Percentiles rank a stretch among this genome's conserved stretches.
These are phyloP conservation scores for Drosophila maculinotata DNA, from an alignment of 2,888 invertebrate species.

Conservation along the genomic window DNA sequence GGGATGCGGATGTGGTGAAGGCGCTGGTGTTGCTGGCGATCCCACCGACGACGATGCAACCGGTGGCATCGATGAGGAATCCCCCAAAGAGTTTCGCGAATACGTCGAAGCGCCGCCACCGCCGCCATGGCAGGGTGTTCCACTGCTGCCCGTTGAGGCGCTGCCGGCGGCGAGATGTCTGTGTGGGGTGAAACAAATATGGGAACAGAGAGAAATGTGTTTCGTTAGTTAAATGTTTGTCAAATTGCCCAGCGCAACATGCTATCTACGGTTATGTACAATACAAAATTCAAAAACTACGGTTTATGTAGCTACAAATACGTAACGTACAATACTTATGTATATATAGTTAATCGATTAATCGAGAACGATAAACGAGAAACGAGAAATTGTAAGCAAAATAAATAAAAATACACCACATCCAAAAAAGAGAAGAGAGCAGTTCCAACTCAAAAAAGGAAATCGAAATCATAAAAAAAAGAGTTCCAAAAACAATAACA, in stretches of 20 bases:
- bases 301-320: conserved; percentile 19
- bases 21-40: conserved; percentile 88
- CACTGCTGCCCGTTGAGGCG: conserved; percentile 86
- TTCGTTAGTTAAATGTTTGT: not conserved
- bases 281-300: conserved; percentile 35
- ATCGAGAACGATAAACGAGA: conserved; percentile 35
- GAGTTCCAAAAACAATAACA: conserved; percentile 22
- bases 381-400: conserved; percentile 24
- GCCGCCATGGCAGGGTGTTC: conserved; percentile 82
- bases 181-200: conserved; percentile 16
- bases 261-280: conserved; percentile 50
- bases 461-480: conserved; percentile 19
- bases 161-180: conserved; percentile 56
- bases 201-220: not conserved
- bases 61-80: conserved; percentile 80
- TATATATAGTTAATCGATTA: conserved; percentile 39
- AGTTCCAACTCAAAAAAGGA: conserved; percentile 12
- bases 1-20: conserved; percentile 89
- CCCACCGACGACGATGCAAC: conserved; percentile 86
- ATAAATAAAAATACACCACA: conserved; percentile 44
- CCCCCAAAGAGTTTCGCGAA: conserved; percentile 86
- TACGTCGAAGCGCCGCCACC: conserved; percentile 88
- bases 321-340: conserved; percentile 12
- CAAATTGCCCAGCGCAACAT: conserved; percentile 23
- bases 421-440: conserved; percentile 21